Evolutionary conservation across 2,113 vertebrate species (phyloP), one percentile per base, ranked within the genome.

Genomic region (Smithornis capensis): DNA sequence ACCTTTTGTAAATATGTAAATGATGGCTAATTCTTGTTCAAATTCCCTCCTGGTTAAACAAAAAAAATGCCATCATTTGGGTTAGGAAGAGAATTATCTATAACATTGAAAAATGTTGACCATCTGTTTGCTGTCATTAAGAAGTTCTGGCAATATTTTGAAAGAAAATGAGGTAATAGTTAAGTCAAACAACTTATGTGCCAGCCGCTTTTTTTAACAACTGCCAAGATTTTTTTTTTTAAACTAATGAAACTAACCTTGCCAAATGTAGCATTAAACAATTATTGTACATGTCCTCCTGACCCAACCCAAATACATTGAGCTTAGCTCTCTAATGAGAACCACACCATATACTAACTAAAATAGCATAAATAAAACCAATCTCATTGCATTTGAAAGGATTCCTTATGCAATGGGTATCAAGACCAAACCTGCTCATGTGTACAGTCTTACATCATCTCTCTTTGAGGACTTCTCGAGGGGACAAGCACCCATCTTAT

Each of bases 121-220:
- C 87, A 95, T 96, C 95, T 96, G 96, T 96, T 97, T 25, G 3
- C 47, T 93, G 76, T 97, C 94, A 45, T 75, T 96, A 92, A 91
- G 82, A 79, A 91, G 65, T 94, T 94, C 85, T 97, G 90, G 93
- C 96, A 96, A 56, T 81, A 96, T 95, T 94, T 95, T 78, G 79
- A 93, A 89, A 95, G 85, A 97, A 97, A 97, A 97, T 97, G 92
- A 96, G 83, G 84, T 97, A 98, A 97, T 95, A 97, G 94, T 75
- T 63, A 96, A 95, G 71, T 94, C 76, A 96, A 97, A 93, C 94
- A 95, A 87, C 52, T 90, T 95, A 78, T 1, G 2, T 94, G 95
- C 91, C 83, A 96, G 91, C 94, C 96, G 74, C 90, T 96, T 95
- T 95, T 92, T 87, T 95, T 91, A 95, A 97, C 85, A 97, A 50